Conservation (phyloP, 92 coral and sea anemone species). For the Epizoanthus ramosus region DNA sequence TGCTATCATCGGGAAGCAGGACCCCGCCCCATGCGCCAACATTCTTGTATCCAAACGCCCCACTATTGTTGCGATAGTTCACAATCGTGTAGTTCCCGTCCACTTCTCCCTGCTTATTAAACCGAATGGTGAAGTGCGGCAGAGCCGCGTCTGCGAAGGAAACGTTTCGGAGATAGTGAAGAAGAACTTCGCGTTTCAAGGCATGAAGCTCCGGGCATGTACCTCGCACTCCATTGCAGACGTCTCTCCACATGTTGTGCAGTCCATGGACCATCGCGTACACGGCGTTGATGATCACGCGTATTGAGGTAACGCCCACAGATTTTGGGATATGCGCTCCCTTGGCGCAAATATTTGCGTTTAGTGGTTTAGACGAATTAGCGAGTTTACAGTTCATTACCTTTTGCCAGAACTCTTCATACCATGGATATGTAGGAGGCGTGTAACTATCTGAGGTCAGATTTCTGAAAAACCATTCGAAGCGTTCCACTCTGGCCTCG, state of each 20-base stretch:
- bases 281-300: constrained; percentile 53
- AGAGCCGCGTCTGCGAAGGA: constrained; percentile 46
- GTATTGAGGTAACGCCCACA: constrained; percentile 48
- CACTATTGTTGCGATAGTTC: constrained; percentile 49
- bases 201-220: constrained; percentile 35
- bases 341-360: constrained; percentile 10
- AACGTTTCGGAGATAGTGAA: constrained; percentile 33
- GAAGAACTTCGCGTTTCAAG: constrained; percentile 20
- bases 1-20: constrained; percentile 22
- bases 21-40: constrained; percentile 57
- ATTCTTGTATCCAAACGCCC: constrained; percentile 29
- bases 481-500: constrained; percentile 42
- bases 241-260: constrained; percentile 40
- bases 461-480: constrained; percentile 38
- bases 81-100: constrained; percentile 48
- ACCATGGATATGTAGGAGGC: constrained; percentile 43
- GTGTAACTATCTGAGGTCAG: constrained; percentile 27
- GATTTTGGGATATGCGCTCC: constrained; percentile 24
- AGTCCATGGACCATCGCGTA: constrained; percentile 61
- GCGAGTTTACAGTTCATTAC: constrained; percentile 42
- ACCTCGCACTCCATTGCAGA: constrained; percentile 28
- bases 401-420: constrained; percentile 48
- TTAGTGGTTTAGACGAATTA: constrained; percentile 11
- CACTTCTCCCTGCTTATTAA: constrained; percentile 50
- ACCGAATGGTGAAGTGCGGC: constrained; percentile 27